Evolutionary conservation across 2,888 invertebrate genomes (phyloP), one percentile per base, ranked within the genome.

Genomic region (Tachystola acroxantha): DNA sequence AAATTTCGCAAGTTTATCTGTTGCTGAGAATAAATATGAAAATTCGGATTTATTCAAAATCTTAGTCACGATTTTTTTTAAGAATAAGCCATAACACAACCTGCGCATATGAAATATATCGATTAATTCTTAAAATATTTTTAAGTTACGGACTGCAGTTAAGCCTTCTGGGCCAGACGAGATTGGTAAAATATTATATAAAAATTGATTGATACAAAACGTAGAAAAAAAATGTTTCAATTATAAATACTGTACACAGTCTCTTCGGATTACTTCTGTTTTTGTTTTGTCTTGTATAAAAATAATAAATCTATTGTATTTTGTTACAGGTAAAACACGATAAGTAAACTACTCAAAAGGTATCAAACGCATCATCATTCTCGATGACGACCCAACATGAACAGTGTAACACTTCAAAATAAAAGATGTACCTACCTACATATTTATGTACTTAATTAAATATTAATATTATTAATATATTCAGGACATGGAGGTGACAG

Each of bases 381-480:
- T 40, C 35, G 19, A 45, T 45, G 39, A 44, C 39, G 39, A 40
- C n/a, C n/a, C n/a, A n/a, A n/a, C n/a, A n/a, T n/a, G 34, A 53
- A 55, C 46, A 37, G 39, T 45, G 42, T 34, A 40, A 50, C 50
- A 48, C 35, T 43, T 14, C 6, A 57, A n/a, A 60, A 64, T 68
- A 65, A 70, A n/a, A n/a, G n/a, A n/a, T 62, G 66, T 42, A 62
- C 54, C 65, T 47, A 55, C 54, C 65, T 47, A 55, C 54, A 58
- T 16, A 6, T n/a, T n/a, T 56, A 63, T 68, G 68, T 57, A 57
- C 43, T 47, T 64, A 66, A 72, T 79, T 72, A 78, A 46, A n/a
- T n/a, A n/a, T n/a, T n/a, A n/a, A n/a, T n/a, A n/a, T n/a, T 56
- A 74, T 81, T 79, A 66, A 81, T 74, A 54, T 77, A 82, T 81